Percentiles rank a stretch among this genome's conserved stretches.
Conservation (phyloP, 2,797 vertebrate genomes). For the Argya squamiceps region DNA sequence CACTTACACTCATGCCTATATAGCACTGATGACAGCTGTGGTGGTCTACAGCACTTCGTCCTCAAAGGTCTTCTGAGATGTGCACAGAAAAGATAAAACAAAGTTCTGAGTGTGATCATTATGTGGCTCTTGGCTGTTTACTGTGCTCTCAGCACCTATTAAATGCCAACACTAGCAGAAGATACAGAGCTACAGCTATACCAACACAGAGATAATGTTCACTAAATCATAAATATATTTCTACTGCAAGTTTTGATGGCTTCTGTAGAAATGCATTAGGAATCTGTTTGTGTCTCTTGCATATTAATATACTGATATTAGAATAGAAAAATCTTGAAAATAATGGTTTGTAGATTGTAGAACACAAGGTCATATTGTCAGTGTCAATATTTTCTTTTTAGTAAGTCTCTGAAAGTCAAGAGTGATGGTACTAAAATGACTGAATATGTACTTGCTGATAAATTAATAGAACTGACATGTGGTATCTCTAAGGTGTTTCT, state of each 20-base stretch:
- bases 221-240: neutral
- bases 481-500: neutral
- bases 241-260: neutral
- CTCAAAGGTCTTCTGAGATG: neutral
- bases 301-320: neutral
- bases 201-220: neutral
- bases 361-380: neutral
- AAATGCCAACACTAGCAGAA: neutral
- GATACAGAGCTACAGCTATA: neutral
- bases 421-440: neutral
- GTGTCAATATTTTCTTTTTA: neutral
- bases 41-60: neutral
- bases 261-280: neutral
- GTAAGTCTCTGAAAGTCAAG: neutral
- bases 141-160: neutral
- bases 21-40: neutral
- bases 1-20: neutral
- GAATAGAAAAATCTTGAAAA: neutral
- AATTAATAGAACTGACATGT: neutral
- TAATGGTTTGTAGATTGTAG: neutral
- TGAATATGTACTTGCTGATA: neutral
- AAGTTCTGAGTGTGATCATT: neutral
- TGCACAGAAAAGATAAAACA: neutral
- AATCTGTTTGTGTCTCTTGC: neutral
- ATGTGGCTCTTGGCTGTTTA: neutral